Base-by-base conservation (phyloP, 2,888 invertebrate species). In the Heterodera filipjevi region DNA sequence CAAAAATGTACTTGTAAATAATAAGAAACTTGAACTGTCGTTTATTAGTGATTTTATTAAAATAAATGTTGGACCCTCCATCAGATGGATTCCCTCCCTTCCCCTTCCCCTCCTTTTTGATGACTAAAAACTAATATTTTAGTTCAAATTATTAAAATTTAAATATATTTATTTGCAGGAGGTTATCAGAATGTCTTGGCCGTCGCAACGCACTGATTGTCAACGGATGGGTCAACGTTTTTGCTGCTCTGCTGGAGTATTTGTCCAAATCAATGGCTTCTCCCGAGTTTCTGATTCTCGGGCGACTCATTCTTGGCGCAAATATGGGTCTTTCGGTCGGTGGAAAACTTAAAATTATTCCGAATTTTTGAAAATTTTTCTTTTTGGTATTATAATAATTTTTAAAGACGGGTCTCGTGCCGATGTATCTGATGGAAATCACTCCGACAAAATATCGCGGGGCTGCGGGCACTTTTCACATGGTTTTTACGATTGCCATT, bases 401-500 rank as follows among this genome's bases (percentile, higher is more conserved):
- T n/a, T n/a, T n/a, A n/a, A n/a, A 75, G 8, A 71, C 77, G 2
- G 68, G 71, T 19, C 80, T 90, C n/a, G 87, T 89, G 12, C 90
- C 90, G 0, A 85, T 90, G 81, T 91, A 90, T 81, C 83, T 91
- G 46, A 90, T 90, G 81, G 91, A 91, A 83, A 90, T 91, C 64
- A 89, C 90, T 1, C 89, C 90, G 0, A 81, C 86, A 0, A 84
- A 85, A 44, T 89, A 89, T 53, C 87, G 91, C 8, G 91, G 91
- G 2, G 90, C 90, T 6, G 86, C 91, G 12, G 91, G 91, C 2
- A 90, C 90, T 2, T 80, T 91, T 2, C 90, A 91, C 83, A 85
- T 86, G 85, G 88, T 85, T 44, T 71, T 22, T 30, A 30, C 44
- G 8, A 32, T 35, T 27, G n/a, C 59, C 16, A 27, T 10, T 79